A percentile compares a stretch with the other conserved stretches of the same genome.
These are phyloP conservation scores for Cosmorhoe ocellata DNA, from an alignment of 2,888 invertebrate genomes.

Conservation along the genomic window DNA sequence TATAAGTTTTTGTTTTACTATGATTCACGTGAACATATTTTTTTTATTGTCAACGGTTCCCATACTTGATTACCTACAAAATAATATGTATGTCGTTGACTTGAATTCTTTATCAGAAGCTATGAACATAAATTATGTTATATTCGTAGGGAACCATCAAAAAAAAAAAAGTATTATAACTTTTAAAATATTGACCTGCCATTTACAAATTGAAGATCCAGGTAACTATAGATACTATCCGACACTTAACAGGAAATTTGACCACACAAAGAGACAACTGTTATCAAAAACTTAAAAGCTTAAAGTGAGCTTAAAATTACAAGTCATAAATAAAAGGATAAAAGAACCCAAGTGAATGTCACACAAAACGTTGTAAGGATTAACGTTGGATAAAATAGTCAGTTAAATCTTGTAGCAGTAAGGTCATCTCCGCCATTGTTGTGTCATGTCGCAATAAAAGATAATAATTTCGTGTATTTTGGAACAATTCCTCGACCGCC, in stretches of 20 bases:
- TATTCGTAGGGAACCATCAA: too few species aligned
- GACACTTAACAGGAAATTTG: constrained; percentile 46
- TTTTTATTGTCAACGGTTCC: too few species aligned
- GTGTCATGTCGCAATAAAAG: constrained; percentile 69
- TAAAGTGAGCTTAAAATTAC: constrained; percentile 23
- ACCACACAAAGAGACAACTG: constrained; percentile 48
- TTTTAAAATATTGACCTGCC: too few species aligned
- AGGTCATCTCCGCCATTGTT: constrained; percentile 75
- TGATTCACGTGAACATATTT: too few species aligned
- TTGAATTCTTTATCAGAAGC: too few species aligned
- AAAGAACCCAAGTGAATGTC: constrained; percentile 32
- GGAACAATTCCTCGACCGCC: constrained; percentile 69
- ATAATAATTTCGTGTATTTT: constrained; percentile 74
- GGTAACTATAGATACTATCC: not conserved
- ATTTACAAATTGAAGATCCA: too few species aligned
- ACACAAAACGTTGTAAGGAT: constrained; percentile 37
- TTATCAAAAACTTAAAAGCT: constrained; percentile 41
- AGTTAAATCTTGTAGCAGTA: constrained; percentile 57
- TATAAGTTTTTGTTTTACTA: too few species aligned
- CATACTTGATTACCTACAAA: too few species aligned
- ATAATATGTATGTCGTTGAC: too few species aligned
- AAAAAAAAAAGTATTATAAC: too few species aligned
- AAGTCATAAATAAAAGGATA: constrained; percentile 32
- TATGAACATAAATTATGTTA: too few species aligned
- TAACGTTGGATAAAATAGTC: constrained; percentile 46